phyloP scores from a whole-genome alignment of 2,113 vertebrate species.

The Puffinus mauretanicus region DNA sequence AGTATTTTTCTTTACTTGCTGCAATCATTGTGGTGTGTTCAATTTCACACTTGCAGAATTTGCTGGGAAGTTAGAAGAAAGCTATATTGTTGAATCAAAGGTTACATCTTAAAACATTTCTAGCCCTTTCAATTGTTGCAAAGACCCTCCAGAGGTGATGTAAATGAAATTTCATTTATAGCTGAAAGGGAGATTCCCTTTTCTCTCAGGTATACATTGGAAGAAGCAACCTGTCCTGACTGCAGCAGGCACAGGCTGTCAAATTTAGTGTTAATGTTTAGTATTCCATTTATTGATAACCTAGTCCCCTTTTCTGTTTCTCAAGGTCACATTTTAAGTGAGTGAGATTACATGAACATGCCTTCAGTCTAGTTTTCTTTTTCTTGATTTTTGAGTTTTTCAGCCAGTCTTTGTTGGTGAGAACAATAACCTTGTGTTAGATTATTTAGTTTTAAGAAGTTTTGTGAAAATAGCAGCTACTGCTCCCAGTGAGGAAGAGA shows the following conservation, averaged over 20 bases:
- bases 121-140: neutral
- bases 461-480: neutral
- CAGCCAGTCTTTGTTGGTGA: neutral
- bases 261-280: neutral
- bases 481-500: neutral
- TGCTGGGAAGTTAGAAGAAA: neutral
- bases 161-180: neutral
- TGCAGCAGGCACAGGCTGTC: neutral
- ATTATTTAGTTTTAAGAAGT: neutral
- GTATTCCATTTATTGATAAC: neutral
- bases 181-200: neutral
- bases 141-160: neutral
- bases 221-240: neutral
- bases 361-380: neutral
- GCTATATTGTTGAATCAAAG: neutral
- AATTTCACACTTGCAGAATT: neutral
- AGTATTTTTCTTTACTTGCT: neutral
- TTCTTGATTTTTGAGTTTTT: neutral
- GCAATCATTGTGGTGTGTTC: neutral
- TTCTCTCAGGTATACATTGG: neutral
- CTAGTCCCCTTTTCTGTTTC: neutral
- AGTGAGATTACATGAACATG: neutral
- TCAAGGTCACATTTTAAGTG: neutral
- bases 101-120: neutral
- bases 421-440: neutral